phyloP scores from a whole-genome alignment of 2,888 invertebrate species.

The Drosophila nr. perissopoda region DNA sequence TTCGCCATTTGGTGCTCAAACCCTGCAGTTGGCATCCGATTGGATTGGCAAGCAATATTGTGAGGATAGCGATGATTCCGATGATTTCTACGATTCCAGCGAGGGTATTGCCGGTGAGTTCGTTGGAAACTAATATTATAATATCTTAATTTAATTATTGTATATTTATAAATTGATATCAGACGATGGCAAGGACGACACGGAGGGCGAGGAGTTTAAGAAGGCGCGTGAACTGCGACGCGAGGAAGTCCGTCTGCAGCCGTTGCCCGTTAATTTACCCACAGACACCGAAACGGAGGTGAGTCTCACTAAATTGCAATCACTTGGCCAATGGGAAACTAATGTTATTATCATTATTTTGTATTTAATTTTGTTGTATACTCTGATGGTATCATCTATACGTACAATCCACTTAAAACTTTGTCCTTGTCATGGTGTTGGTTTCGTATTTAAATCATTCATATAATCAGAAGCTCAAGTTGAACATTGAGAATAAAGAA shows the following conservation, averaged over 20 bases:
- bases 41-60: constrained; percentile 88
- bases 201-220: constrained; percentile 90
- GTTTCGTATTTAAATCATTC: constrained; percentile 57
- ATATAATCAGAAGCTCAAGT: constrained; percentile 46
- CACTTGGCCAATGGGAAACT: constrained; percentile 58
- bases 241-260: constrained; percentile 89
- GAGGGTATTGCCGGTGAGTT: constrained; percentile 83
- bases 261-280: constrained; percentile 87
- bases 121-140: neutral
- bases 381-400: constrained; percentile 38
- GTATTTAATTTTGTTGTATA: constrained; percentile 58
- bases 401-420: constrained; percentile 38
- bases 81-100: constrained; percentile 85
- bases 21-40: constrained; percentile 89
- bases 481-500: constrained; percentile 66
- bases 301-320: constrained; percentile 74
- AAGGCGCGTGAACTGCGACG: constrained; percentile 88
- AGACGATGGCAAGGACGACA: constrained; percentile 89
- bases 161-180: neutral
- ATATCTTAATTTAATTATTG: neutral
- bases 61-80: constrained; percentile 85
- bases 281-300: constrained; percentile 91
- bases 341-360: constrained; percentile 71
- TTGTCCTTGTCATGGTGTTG: constrained; percentile 72
- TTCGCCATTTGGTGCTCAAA: constrained; percentile 86